Conservation (phyloP, 1,140 invertebrate species). For the Trachymyrmex cornetzi region DNA sequence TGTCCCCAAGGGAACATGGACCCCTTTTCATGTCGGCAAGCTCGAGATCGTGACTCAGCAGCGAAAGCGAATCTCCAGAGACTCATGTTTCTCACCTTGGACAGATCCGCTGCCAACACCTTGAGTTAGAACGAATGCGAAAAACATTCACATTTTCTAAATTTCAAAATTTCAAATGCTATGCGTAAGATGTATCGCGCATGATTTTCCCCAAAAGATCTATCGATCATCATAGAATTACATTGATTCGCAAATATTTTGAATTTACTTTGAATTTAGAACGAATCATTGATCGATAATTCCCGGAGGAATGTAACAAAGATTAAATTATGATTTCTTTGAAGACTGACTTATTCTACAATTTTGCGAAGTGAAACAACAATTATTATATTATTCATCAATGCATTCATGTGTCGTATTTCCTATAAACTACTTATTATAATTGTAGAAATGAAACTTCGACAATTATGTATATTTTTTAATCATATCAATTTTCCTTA, state of each 20-base stretch:
- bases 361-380: neutral
- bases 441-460: neutral
- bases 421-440: neutral
- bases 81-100: constrained; percentile 79
- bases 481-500: constrained; percentile 6
- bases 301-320: constrained; percentile 54
- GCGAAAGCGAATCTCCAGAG: constrained; percentile 79
- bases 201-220: constrained; percentile 39
- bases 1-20: constrained; percentile 73
- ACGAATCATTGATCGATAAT: constrained; percentile 70
- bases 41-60: constrained; percentile 83
- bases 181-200: constrained; percentile 26
- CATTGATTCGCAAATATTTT: constrained; percentile 65
- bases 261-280: constrained; percentile 44
- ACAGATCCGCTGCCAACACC: constrained; percentile 75
- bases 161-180: constrained; percentile 22
- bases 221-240: constrained; percentile 4
- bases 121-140: constrained; percentile 57
- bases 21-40: constrained; percentile 76
- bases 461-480: neutral
- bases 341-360: neutral
- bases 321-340: constrained; percentile 8
- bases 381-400: neutral
- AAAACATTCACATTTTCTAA: constrained; percentile 68
- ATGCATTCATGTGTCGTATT: neutral